phyloP scores from a whole-genome alignment of 2,888 invertebrate genomes.

The Cactoblastis cactorum region DNA sequence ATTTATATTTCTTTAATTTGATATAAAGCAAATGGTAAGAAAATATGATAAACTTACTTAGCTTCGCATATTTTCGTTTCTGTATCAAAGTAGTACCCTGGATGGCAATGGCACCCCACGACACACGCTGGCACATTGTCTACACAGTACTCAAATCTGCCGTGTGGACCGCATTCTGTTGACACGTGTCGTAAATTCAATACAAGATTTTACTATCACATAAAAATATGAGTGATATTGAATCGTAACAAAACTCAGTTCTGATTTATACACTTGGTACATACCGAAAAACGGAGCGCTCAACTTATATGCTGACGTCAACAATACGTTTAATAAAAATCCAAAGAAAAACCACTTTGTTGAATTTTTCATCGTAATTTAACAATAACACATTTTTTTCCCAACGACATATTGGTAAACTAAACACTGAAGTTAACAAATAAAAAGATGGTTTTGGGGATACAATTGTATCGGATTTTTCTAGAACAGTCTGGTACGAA shows the following conservation, averaged over 20 bases:
- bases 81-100: constrained; percentile 69
- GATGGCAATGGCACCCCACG: constrained; percentile 69
- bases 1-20: no score
- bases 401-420: not conserved
- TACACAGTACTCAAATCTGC: constrained; percentile 67
- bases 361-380: constrained; percentile 5
- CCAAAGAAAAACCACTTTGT: not conserved
- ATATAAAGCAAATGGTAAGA: constrained; percentile 18
- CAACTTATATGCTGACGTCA: not conserved
- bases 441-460: not conserved
- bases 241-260: not conserved
- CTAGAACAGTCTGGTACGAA: not conserved
- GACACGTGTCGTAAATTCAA: constrained; percentile 7
- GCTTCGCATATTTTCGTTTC: constrained; percentile 68
- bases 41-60: constrained; percentile 40
- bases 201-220: not conserved
- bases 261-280: not conserved
- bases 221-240: not conserved
- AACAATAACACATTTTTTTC: constrained; percentile 6
- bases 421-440: not conserved
- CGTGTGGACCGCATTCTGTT: constrained; percentile 65
- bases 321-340: constrained; percentile 4
- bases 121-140: constrained; percentile 64
- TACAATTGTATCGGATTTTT: not conserved
- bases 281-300: constrained; percentile 18